These are phyloP conservation scores for Ceriagrion tenellum DNA, from an alignment of 2,888 invertebrate species.

Conservation along the genomic window DNA sequence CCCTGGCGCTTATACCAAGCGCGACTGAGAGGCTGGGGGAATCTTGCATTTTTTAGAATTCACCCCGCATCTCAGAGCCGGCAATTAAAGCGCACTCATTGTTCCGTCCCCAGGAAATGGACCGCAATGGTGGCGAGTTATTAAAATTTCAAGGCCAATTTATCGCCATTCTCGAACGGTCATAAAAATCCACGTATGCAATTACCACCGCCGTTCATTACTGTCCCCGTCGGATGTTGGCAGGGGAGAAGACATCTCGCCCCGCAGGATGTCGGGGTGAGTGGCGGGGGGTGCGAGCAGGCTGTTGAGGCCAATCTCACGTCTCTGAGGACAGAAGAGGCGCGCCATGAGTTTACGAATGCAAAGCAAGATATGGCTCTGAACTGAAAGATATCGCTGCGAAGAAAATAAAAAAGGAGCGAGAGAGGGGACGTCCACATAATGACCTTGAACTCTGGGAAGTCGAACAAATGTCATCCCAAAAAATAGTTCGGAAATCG, in stretches of 20 bases:
- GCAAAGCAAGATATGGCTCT: neutral
- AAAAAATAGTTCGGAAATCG: no score
- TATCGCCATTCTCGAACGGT: neutral
- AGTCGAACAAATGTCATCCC: no score
- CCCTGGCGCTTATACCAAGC: neutral
- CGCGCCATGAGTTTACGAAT: neutral
- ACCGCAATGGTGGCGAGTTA: slow-evolving; percentile 5
- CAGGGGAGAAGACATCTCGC: no score
- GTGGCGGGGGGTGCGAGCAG: neutral
- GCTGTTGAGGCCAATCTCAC: neutral
- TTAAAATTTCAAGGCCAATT: slow-evolving; percentile 35
- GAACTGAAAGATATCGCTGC: neutral
- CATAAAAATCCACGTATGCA: neutral
- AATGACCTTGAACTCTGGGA: no score
- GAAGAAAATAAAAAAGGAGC: neutral
- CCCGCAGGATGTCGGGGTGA: no score
- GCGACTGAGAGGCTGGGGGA: neutral
- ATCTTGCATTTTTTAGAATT: neutral
- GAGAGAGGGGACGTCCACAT: neutral
- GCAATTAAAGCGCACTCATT: neutral
- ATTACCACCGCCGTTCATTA: neutral
- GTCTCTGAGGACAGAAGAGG: neutral
- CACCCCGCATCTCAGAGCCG: no score
- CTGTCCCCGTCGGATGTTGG: no score
- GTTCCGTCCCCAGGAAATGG: neutral